Conservation (phyloP, 2,113 vertebrate species). For the Pseudois nayaur region DNA sequence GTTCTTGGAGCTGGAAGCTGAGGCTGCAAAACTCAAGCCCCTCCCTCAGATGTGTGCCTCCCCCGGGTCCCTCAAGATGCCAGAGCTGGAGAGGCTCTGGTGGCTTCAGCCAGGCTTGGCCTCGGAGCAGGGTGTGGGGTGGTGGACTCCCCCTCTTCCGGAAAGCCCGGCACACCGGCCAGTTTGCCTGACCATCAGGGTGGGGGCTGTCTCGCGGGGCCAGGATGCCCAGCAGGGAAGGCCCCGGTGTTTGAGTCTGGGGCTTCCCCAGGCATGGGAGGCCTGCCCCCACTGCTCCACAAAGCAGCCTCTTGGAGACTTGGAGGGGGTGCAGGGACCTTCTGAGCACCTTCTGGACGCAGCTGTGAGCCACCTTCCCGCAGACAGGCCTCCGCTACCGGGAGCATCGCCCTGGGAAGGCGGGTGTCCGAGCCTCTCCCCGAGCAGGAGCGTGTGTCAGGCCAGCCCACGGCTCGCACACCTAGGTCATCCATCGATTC, state of each 20-base stretch:
- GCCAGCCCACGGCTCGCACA: neutral
- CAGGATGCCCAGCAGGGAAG: neutral
- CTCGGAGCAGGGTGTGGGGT: rapidly evolving
- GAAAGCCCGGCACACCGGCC: neutral
- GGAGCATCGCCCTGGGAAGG: neutral
- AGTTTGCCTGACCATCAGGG: neutral
- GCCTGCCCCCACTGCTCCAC: neutral
- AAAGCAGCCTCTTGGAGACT: neutral
- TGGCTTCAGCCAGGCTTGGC: too few relatives aligned
- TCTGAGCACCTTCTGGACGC: rapidly evolving
- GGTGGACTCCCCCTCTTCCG: neutral
- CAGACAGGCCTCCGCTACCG: neutral
- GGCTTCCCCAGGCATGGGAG: neutral
- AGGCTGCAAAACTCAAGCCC: neutral
- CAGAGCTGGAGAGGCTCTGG: neutral
- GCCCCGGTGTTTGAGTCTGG: rapidly evolving
- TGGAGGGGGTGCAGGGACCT: neutral
- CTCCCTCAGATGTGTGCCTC: rapidly evolving
- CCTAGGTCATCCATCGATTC: rapidly evolving
- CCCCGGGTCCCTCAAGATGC: rapidly evolving
- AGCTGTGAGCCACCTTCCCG: neutral
- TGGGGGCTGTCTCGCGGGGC: neutral
- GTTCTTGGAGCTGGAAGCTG: neutral
- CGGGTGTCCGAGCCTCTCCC: neutral
- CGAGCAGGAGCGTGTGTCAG: neutral